These are phyloP conservation scores for Cynodonichthys magdalenae DNA, from an alignment of 2,797 vertebrate species.

Conservation along the genomic window DNA sequence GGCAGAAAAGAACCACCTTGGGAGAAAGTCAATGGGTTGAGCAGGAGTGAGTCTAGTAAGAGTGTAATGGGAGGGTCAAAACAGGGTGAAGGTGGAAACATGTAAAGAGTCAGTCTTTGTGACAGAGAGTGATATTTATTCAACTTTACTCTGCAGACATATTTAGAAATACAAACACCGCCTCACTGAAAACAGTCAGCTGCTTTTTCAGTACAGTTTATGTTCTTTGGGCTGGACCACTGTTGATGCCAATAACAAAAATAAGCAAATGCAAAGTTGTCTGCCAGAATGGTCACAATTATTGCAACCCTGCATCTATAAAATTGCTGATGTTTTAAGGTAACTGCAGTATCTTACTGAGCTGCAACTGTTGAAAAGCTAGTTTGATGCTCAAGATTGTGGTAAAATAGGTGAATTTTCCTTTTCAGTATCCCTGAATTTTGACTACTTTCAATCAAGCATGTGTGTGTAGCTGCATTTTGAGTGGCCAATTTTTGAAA, in stretches of 20 bases:
- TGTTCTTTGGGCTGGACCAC: background rate
- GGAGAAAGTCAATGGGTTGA: conserved; percentile 45
- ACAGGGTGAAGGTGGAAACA: conserved; percentile 36
- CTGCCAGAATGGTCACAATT: conserved; percentile 2
- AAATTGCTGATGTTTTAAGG: background rate
- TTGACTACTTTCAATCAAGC: too few species aligned
- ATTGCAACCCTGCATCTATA: background rate
- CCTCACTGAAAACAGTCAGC: conserved; percentile 2
- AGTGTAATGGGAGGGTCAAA: conserved; percentile 44
- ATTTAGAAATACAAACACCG: conserved; percentile 5
- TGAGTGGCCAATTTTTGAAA: too few species aligned
- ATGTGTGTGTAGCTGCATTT: too few species aligned
- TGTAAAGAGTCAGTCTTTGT: conserved; percentile 9
- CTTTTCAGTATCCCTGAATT: too few species aligned
- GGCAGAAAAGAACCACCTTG: conserved; percentile 65
- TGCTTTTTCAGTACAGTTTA: background rate
- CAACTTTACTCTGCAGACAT: background rate
- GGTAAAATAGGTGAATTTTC: too few species aligned
- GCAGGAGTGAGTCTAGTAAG: conserved; percentile 10
- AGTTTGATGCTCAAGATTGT: too few species aligned
- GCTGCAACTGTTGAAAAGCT: too few species aligned
- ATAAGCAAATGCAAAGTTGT: background rate
- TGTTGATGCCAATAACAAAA: background rate
- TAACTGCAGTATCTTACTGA: too few species aligned
- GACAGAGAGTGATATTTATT: conserved; percentile 52